phyloP scores from a whole-genome alignment of 2,888 invertebrate genomes.

The Phania funesta region DNA sequence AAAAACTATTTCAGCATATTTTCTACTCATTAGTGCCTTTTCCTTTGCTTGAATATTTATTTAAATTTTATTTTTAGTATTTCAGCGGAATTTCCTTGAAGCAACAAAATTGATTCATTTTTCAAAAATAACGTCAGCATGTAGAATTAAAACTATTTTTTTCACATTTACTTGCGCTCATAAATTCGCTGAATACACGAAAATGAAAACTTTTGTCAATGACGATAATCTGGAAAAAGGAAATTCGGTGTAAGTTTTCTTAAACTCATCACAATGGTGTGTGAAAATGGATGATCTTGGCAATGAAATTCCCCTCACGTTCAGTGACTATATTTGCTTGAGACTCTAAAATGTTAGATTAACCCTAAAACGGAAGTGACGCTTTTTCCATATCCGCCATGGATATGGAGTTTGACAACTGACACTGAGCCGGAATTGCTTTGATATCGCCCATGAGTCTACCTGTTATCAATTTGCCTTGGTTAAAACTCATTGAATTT shows the following conservation, averaged over 20 bases:
- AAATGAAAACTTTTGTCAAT: constrained; percentile 10
- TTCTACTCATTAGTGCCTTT: background rate
- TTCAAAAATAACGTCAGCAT: constrained; percentile 34
- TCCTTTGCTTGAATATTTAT: constrained; percentile 4
- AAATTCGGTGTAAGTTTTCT: constrained; percentile 36
- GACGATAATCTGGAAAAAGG: constrained; percentile 29
- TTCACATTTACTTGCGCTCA: background rate
- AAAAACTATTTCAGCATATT: constrained; percentile 21
- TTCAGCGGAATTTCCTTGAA: constrained; percentile 52
- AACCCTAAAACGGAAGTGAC: background rate
- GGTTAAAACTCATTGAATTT: too few species aligned
- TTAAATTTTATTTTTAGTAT: constrained; percentile 15
- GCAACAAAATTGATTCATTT: constrained; percentile 44
- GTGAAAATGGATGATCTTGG: constrained; percentile 39
- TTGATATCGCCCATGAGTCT: too few species aligned
- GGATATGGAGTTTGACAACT: too few species aligned
- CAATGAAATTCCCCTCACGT: constrained; percentile 57
- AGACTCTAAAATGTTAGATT: constrained; percentile 11
- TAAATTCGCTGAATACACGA: background rate
- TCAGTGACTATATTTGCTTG: background rate
- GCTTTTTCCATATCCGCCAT: too few species aligned
- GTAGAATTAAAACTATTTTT: constrained; percentile 35
- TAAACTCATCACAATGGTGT: constrained; percentile 5
- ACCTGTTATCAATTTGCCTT: too few species aligned
- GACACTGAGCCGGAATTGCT: too few species aligned